A percentile compares a stretch with the other conserved stretches of the same genome.
phyloP scores from a whole-genome alignment of 2,888 invertebrate genomes.

The Polydrusus cervinus region DNA sequence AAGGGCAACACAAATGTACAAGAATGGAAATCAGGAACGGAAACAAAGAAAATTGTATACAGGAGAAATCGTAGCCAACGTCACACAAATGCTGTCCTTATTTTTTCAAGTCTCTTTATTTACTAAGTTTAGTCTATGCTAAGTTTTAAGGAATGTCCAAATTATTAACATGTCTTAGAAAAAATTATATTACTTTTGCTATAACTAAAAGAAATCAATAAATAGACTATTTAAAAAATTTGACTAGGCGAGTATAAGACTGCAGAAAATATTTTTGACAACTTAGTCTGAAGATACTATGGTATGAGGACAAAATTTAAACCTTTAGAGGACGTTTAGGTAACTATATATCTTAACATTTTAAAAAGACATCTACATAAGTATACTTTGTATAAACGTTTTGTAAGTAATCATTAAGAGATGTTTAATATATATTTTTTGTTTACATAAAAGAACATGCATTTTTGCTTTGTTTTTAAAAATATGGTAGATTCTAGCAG shows the following conservation, averaged over 20 bases:
- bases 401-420: constrained; percentile 8
- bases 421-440: neutral
- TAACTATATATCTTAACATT: constrained; percentile 20
- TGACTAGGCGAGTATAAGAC: constrained; percentile 31
- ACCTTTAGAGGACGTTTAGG: neutral
- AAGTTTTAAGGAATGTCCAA: constrained; percentile 20
- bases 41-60: constrained; percentile 8
- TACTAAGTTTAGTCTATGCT: too few species aligned
- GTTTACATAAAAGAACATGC: neutral
- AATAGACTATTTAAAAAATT: constrained; percentile 15
- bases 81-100: neutral
- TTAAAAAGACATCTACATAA: constrained; percentile 26
- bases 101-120: neutral
- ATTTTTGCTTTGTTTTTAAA: neutral
- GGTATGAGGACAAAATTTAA: constrained; percentile 17
- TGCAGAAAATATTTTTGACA: constrained; percentile 35
- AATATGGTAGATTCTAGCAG: constrained; percentile 8
- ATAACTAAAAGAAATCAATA: constrained; percentile 19
- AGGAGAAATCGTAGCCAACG: constrained; percentile 1
- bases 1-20: neutral
- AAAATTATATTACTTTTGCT: neutral
- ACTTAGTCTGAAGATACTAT: constrained; percentile 18
- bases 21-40: neutral
- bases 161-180: neutral
- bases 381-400: constrained; percentile 27